A percentile compares a stretch with the other conserved stretches of the same genome.
These are phyloP conservation scores for Mormyrus lacerda DNA, from an alignment of 2,113 vertebrate species.

Conservation along the genomic window DNA sequence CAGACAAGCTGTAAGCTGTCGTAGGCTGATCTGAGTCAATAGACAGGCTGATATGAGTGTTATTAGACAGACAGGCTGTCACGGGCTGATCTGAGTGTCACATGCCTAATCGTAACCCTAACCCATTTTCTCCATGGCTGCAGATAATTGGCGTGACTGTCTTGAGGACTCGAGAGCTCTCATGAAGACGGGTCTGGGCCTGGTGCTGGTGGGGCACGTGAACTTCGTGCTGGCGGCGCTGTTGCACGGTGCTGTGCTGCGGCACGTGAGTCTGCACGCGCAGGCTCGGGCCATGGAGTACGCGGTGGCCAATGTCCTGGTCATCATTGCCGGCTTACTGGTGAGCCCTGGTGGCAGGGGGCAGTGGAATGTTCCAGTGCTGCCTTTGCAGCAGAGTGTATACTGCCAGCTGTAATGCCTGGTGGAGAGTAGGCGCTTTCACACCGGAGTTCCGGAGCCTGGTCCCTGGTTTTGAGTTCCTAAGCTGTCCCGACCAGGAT, in stretches of 20 bases:
- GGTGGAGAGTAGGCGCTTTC: neutral
- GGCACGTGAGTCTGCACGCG: conserved; percentile 56
- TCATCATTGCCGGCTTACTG: conserved; percentile 66
- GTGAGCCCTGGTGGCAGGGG: conserved; percentile 45
- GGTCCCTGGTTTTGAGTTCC: neutral
- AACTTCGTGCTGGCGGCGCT: conserved; percentile 72
- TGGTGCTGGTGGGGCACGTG: conserved; percentile 80
- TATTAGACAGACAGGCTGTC: no score
- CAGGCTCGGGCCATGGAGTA: conserved; percentile 61
- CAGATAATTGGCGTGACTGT: conserved; percentile 55
- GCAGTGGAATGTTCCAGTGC: neutral
- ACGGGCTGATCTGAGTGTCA: neutral
- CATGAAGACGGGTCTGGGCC: conserved; percentile 83
- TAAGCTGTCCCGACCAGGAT: neutral
- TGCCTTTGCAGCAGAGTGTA: no score
- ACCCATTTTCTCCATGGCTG: neutral
- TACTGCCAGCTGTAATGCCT: neutral
- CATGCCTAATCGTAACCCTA: neutral
- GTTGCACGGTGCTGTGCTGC: conserved; percentile 72
- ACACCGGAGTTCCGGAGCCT: neutral
- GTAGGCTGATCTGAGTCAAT: neutral
- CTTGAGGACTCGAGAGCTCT: conserved; percentile 67
- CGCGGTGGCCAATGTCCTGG: conserved; percentile 65
- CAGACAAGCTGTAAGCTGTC: neutral
- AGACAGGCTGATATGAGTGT: no score